Conservation (phyloP, 1,140 invertebrate species). For the Caenorhabditis briggsae region DNA sequence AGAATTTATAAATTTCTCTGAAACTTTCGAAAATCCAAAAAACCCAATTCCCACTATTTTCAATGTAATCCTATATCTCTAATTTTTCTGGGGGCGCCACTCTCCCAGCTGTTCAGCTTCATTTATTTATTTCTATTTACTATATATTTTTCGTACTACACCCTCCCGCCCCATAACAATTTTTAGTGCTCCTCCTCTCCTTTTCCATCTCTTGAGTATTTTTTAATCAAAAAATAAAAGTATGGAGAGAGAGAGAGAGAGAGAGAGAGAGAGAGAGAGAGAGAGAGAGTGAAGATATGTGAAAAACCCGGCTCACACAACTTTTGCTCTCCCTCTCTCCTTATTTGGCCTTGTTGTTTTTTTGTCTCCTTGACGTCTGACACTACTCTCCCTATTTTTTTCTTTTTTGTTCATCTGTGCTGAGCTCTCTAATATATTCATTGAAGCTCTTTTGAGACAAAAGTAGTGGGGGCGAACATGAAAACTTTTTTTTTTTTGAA, state of each 20-base stretch:
- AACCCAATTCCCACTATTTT: too few relatives aligned
- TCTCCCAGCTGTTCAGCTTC: too few relatives aligned
- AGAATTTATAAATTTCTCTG: too few relatives aligned
- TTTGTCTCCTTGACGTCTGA: background rate
- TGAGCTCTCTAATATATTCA: slow-evolving; percentile 15
- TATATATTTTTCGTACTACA: background rate
- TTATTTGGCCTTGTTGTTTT: background rate
- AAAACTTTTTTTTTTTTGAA: too few relatives aligned
- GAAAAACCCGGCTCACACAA: background rate
- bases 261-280: background rate
- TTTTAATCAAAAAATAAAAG: slow-evolving; percentile 27
- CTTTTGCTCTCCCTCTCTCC: background rate
- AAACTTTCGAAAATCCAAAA: too few relatives aligned
- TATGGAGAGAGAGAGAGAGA: background rate
- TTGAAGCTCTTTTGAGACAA: background rate
- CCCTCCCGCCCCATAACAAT: background rate
- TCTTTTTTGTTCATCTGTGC: too few relatives aligned
- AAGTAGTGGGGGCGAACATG: too few relatives aligned
- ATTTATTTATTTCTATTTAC: background rate
- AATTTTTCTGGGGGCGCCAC: too few relatives aligned
- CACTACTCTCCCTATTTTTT: background rate
- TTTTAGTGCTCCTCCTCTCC: slow-evolving; percentile 5
- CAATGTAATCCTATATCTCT: too few relatives aligned
- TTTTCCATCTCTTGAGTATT: slow-evolving; percentile 8
- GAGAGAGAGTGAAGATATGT: background rate